A percentile compares a stretch with the other conserved stretches of the same genome.
Conservation (phyloP, 1,140 invertebrate species). For the Drosophila baimaii region DNA sequence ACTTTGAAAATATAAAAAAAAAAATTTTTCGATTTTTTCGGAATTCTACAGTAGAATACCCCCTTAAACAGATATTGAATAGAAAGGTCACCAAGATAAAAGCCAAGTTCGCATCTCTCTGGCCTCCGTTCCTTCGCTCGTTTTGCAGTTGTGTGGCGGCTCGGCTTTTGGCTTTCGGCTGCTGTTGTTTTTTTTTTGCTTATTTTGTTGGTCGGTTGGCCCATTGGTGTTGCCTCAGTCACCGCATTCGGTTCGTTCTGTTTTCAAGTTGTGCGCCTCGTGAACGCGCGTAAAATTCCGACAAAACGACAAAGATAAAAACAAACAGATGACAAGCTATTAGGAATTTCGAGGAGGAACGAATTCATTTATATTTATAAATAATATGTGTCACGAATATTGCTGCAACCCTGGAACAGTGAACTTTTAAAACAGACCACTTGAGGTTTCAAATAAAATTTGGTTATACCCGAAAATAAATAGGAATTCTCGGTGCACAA, state of each 20-base stretch:
- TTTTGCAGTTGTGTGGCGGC: slow-evolving; percentile 11
- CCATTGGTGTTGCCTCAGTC: slow-evolving; percentile 60
- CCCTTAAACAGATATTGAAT: background rate
- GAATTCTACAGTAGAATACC: too few relatives aligned
- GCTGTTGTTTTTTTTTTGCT: slow-evolving; percentile 33
- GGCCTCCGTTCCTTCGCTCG: slow-evolving; percentile 4
- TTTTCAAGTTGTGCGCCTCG: slow-evolving; percentile 21
- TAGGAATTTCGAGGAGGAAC: slow-evolving; percentile 12
- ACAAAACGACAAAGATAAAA: slow-evolving; percentile 33
- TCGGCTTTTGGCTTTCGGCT: slow-evolving; percentile 42
- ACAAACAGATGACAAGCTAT: slow-evolving; percentile 32
- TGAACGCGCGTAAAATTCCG: slow-evolving; percentile 43
- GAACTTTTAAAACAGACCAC: slow-evolving; percentile 29
- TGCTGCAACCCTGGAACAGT: slow-evolving; percentile 28
- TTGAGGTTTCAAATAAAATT: slow-evolving; percentile 42
- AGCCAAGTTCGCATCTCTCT: slow-evolving; percentile 8
- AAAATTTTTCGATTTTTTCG: too few relatives aligned
- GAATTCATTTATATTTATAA: slow-evolving; percentile 31
- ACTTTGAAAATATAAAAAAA: background rate
- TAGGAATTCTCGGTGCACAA: slow-evolving; percentile 26
- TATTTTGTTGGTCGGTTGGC: slow-evolving; percentile 42
- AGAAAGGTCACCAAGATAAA: background rate
- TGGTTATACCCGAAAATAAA: slow-evolving; percentile 46
- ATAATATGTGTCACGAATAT: slow-evolving; percentile 44
- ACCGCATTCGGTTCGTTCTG: slow-evolving; percentile 57